Base-by-base conservation (phyloP, 2,888 invertebrate species). In the Rhamnusium bicolor region DNA sequence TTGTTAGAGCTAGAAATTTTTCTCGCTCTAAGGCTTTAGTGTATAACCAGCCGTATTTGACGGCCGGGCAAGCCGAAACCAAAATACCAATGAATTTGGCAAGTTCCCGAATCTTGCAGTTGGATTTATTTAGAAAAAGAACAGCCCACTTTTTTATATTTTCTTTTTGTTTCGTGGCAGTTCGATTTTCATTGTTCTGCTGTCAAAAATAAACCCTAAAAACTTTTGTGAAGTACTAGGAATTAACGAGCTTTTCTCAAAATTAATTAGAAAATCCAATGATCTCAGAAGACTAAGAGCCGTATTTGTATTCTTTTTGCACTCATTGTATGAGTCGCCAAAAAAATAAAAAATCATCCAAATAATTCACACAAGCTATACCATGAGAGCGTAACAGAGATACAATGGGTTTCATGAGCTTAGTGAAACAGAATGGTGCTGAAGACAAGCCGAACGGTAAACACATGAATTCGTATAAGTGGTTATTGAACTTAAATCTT, bases 381-480 rank as follows among this genome's bases (percentile, higher is more conserved):
- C 76, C 76, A 29, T 61, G 12, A 49, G 40, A 24, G 51, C 76
- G 65, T n/a, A 79, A 49, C 10, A 32, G 49, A 19, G 49, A 27
- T 14, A 78, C 19, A n/a, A 78, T 69, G 19, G 79, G 75, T 69
- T 72, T 80, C 54, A 80, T 46, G 14, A 81, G 24, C 62, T 83
- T 82, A 16, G 82, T 82, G 67, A 82, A 81, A 19, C 76, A 12
- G 82, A n/a, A n/a, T n/a, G n/a, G 79, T 3, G 77, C 77, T n/a
- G 76, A 29, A 2, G 72, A 21, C 18, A 74, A 19, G 12, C 81
- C 81, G 46, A 81, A 81, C n/a, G n/a, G n/a, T n/a, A n/a, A n/a
- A n/a, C n/a, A n/a, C n/a, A n/a, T n/a, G n/a, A n/a, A n/a, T n/a
- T n/a, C n/a, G n/a, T n/a, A n/a, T n/a, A n/a, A n/a, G n/a, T n/a